These are phyloP conservation scores for Phengaris arion DNA, from an alignment of 2,888 invertebrate species.

Conservation along the genomic window DNA sequence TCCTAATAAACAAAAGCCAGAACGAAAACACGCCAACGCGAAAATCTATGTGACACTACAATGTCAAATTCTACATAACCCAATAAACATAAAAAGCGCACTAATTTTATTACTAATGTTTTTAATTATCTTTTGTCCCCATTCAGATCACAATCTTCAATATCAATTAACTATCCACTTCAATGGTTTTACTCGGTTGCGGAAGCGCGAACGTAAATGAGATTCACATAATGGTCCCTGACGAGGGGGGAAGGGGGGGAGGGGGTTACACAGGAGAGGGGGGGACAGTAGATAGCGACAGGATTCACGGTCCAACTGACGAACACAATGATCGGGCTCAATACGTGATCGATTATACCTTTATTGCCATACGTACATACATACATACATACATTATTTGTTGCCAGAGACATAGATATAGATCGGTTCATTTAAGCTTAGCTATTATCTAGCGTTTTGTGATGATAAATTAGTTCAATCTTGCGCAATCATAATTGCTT, in stretches of 20 bases:
- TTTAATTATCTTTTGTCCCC: conserved; percentile 12
- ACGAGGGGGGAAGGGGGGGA: conserved; percentile 41
- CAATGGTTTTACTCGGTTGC: conserved; percentile 69
- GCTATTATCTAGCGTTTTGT: conserved; percentile 21
- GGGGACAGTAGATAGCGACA: conserved; percentile 63
- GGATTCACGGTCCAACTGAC: conserved; percentile 77
- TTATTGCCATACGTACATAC: conserved; percentile 55
- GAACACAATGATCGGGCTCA: conserved; percentile 75
- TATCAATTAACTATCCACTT: conserved; percentile 66
- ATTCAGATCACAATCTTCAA: conserved; percentile 43
- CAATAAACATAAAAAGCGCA: not conserved
- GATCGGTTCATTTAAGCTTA: conserved; percentile 25
- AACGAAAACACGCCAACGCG: not conserved
- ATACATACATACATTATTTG: conserved; percentile 33
- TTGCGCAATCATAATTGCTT: conserved; percentile 13
- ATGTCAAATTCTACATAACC: not conserved
- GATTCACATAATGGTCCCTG: conserved; percentile 58
- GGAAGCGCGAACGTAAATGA: conserved; percentile 73
- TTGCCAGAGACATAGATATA: conserved; percentile 26
- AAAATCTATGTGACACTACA: not conserved
- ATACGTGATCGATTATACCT: conserved; percentile 77
- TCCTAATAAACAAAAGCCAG: not conserved
- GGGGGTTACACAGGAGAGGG: conserved; percentile 38
- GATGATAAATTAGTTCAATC: not conserved
- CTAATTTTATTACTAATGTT: not conserved